A percentile compares a stretch with the other conserved stretches of the same genome.
phyloP scores from a whole-genome alignment of 2,113 vertebrate species.

The Phyllopteryx taeniolatus region DNA sequence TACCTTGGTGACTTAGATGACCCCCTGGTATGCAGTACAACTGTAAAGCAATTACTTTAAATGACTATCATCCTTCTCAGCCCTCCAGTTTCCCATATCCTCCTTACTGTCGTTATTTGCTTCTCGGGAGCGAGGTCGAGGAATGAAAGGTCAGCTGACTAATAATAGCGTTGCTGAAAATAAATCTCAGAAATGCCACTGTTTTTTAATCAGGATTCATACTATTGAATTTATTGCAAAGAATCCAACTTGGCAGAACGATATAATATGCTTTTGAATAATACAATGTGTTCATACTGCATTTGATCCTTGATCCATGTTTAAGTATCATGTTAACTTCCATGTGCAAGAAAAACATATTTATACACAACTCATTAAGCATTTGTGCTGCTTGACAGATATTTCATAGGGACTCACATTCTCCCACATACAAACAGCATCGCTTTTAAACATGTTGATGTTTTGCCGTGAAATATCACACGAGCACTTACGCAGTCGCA shows the following conservation, averaged over 20 bases:
- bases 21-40: neutral
- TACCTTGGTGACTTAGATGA: neutral
- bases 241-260: neutral
- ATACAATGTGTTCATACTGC: no score
- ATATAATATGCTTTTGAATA: neutral
- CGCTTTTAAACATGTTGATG: slow-evolving; percentile 3
- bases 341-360: neutral
- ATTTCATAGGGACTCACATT: slow-evolving; percentile 19
- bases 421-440: slow-evolving; percentile 18
- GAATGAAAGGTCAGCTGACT: slow-evolving; percentile 57
- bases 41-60: slow-evolving; percentile 6
- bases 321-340: no score
- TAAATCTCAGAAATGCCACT: slow-evolving; percentile 28
- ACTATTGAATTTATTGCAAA: slow-evolving; percentile 3
- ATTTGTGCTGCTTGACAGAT: slow-evolving; percentile 9
- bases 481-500: neutral
- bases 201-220: slow-evolving; percentile 6
- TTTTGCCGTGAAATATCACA: slow-evolving; percentile 18
- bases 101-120: slow-evolving; percentile 10
- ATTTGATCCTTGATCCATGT: no score
- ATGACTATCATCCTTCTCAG: slow-evolving; percentile 1
- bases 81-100: neutral
- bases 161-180: slow-evolving; percentile 45
- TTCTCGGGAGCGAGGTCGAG: slow-evolving; percentile 12
- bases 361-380: neutral